A percentile compares a stretch with the other conserved stretches of the same genome.
Conservation (phyloP, 2,797 vertebrate genomes). For the Hippocampus kuda region DNA sequence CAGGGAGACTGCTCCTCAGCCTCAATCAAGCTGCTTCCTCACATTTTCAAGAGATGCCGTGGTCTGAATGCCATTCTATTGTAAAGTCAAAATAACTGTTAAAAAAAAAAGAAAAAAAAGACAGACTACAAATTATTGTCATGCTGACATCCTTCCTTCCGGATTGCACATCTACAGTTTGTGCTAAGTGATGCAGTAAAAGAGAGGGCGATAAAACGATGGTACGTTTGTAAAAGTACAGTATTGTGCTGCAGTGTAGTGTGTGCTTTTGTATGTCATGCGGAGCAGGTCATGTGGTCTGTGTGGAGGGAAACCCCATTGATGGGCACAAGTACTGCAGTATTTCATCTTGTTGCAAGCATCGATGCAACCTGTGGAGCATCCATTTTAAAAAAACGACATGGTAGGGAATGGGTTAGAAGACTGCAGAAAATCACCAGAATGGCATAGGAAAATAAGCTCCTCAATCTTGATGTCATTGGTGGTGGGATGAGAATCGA, state of each 20-base stretch:
- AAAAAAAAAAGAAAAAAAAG: neutral
- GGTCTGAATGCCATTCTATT: neutral
- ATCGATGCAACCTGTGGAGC: conserved; percentile 33
- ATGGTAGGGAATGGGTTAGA: neutral
- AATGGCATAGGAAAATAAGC: neutral
- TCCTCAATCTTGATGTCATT: neutral
- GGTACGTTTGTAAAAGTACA: neutral
- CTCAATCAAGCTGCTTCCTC: neutral
- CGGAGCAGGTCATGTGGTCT: conserved; percentile 44
- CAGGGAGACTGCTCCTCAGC: neutral
- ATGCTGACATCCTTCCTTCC: neutral
- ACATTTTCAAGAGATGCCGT: conserved; percentile 1
- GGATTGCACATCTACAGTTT: neutral
- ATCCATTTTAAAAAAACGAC: conserved; percentile 12
- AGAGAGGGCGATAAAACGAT: neutral
- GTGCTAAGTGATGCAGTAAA: neutral
- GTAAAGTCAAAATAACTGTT: neutral
- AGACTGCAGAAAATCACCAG: neutral
- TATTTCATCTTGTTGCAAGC: conserved; percentile 9
- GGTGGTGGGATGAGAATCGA: neutral
- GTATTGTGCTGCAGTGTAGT: neutral
- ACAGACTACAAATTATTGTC: neutral
- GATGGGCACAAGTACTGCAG: conserved; percentile 50
- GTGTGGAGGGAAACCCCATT: conserved; percentile 48
- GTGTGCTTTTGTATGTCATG: conserved; percentile 15